A percentile compares a stretch with the other conserved stretches of the same genome.
Conservation (phyloP, 2,797 vertebrate species). For the Pogonophryne albipinna region DNA sequence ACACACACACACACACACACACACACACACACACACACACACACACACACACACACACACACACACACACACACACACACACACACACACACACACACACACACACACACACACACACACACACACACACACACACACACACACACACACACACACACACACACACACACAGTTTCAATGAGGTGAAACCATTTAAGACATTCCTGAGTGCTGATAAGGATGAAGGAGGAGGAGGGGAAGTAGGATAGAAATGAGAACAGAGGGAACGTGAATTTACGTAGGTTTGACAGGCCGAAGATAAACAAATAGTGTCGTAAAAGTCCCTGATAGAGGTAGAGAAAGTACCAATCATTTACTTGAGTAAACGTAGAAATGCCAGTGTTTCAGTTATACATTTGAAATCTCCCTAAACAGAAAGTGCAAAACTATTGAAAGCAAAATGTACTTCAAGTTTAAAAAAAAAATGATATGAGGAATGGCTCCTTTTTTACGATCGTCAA, state of each 20-base stretch:
- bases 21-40: too few relatives aligned
- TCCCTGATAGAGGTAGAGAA: neutral
- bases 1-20: too few relatives aligned
- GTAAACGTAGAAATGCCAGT: too few relatives aligned
- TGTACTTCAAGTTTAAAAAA: too few relatives aligned
- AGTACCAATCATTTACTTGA: neutral
- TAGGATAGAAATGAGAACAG: neutral
- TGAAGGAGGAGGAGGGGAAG: constrained; percentile 17
- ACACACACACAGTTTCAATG: constrained; percentile 1
- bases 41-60: neutral
- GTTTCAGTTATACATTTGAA: too few relatives aligned
- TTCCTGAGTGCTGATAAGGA: constrained; percentile 54
- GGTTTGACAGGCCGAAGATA: neutral
- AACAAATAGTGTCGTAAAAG: too few relatives aligned
- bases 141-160: neutral
- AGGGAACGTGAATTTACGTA: neutral
- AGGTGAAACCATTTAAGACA: constrained; percentile 54
- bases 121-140: neutral
- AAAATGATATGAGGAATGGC: too few relatives aligned
- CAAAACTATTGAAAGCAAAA: too few relatives aligned
- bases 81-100: neutral
- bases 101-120: neutral
- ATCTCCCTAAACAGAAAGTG: too few relatives aligned
- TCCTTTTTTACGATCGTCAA: too few relatives aligned
- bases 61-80: constrained; percentile 4